phyloP scores from a whole-genome alignment of 1,140 invertebrate species.

The Lamellibrachia luymesi region DNA sequence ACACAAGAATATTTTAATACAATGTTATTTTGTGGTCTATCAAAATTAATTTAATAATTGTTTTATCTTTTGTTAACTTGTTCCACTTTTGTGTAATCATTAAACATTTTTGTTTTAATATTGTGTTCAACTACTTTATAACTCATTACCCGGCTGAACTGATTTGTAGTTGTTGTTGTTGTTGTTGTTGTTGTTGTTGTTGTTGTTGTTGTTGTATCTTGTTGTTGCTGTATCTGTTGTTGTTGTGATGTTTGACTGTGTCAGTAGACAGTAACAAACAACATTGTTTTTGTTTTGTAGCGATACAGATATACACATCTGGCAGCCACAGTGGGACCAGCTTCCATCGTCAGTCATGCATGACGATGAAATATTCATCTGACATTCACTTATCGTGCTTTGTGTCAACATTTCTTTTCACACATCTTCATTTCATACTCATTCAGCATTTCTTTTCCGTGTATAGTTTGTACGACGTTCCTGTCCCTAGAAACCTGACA shows the following conservation, averaged over 20 bases:
- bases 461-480: not conserved
- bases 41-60: not conserved
- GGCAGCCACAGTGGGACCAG: conserved; percentile 10
- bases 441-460: not conserved
- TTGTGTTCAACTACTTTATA: not conserved
- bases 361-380: not conserved
- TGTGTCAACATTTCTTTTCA: not conserved
- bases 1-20: too few species aligned
- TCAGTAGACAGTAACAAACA: not conserved
- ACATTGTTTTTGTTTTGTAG: conserved; percentile 10
- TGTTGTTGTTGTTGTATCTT: not conserved
- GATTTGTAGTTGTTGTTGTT: not conserved
- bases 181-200: not conserved
- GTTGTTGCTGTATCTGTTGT: not conserved
- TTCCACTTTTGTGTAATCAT: not conserved
- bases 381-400: not conserved
- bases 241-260: not conserved
- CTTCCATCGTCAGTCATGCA: not conserved
- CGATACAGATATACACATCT: conserved; percentile 13
- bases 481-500: not conserved
- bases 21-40: too few species aligned
- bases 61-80: not conserved
- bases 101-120: not conserved
- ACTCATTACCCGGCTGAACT: too few species aligned
- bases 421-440: not conserved